These are phyloP conservation scores for Magallana angulata DNA, from an alignment of 1,140 invertebrate genomes.

Conservation along the genomic window DNA sequence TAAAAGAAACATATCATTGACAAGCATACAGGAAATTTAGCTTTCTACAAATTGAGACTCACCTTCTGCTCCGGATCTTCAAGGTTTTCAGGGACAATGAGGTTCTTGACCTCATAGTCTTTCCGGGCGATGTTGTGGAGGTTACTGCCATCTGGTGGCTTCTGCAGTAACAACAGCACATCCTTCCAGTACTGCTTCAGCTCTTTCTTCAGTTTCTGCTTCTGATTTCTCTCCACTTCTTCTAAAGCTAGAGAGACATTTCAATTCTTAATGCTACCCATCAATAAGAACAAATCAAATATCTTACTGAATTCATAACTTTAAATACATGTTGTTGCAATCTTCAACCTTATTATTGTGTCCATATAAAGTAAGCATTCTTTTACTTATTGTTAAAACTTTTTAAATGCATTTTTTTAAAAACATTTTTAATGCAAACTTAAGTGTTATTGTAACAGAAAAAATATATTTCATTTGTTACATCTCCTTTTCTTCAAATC, in stretches of 20 bases:
- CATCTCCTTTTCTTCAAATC: too few relatives aligned
- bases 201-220: constrained; percentile 68
- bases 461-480: too few relatives aligned
- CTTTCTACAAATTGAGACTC: neutral
- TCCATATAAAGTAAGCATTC: too few relatives aligned
- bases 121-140: constrained; percentile 75
- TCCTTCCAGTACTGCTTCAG: constrained; percentile 77
- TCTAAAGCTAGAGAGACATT: constrained; percentile 56
- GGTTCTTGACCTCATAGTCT: constrained; percentile 74
- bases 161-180: constrained; percentile 70
- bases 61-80: constrained; percentile 76
- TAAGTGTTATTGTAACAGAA: too few relatives aligned
- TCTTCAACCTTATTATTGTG: too few relatives aligned
- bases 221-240: constrained; percentile 65
- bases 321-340: too few relatives aligned
- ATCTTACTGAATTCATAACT: too few relatives aligned
- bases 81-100: constrained; percentile 70
- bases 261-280: neutral
- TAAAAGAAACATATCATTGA: too few relatives aligned
- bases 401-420: too few relatives aligned
- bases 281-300: too few relatives aligned
- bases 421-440: too few relatives aligned
- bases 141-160: constrained; percentile 66
- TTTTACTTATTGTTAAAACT: too few relatives aligned
- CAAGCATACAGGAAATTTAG: neutral